Base-by-base conservation (phyloP, 2,888 invertebrate species). In the Patella depressa region DNA sequence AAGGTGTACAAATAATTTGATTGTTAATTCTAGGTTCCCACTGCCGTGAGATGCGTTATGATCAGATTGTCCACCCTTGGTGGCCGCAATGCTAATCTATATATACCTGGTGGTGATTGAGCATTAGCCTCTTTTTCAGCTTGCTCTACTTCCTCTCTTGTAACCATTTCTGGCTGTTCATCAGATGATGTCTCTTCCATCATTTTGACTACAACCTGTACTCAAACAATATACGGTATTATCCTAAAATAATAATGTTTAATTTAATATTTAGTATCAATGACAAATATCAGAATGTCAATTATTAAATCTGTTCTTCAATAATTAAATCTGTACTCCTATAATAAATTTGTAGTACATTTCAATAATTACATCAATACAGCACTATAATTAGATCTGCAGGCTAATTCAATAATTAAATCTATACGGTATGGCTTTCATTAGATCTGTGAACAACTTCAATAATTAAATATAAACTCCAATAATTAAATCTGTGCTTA, bases 101-200 rank as follows among this genome's bases (percentile, higher is more conserved):
- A 45, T 7, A 45, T 45, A 45, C 45, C 45, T 9, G 45, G 9
- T 45, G 45, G 45, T 45, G 45, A 45, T 9, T 45, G 45, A 45
- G 45, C 45, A 45, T 45, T 45, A 45, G 82, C 83, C 73, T 86
- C 85, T 72, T 81, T 83, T 72, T 87, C 87, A 24, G 87, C 87
- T 54, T 80, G 81, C 12, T 86, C 86, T 29, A 85, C 88, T 78
- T 88, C 87, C 70, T 88, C 88, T 79, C 85, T 86, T 69, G 86
- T 85, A 29, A 88, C 86, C 24, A 88, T 85, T 75, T 88, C 88
- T 69, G 87, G 85, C 53, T 87, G 87, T 74, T 88, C 88, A 83
- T 88, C 88, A 54, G 85, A 86, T 9, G 84, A 82, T 79, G 65
- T 65, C 14, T 90, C 90, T 81, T 89, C 88, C 88, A 89, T 89